These are phyloP conservation scores for Drosophila albomicans DNA, from an alignment of 1,140 invertebrate genomes.

Conservation along the genomic window DNA sequence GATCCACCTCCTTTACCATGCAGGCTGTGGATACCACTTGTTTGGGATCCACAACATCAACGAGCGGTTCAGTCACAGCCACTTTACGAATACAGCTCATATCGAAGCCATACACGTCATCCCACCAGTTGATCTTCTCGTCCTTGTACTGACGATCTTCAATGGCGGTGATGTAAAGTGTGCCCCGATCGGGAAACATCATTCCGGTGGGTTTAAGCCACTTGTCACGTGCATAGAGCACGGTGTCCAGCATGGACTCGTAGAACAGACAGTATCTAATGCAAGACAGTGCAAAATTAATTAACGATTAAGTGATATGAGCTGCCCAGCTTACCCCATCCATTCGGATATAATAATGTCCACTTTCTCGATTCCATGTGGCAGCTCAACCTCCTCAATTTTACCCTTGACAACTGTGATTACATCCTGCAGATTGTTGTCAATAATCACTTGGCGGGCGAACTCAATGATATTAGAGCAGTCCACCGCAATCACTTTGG, in stretches of 20 bases:
- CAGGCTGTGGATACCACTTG: slow-evolving; percentile 97
- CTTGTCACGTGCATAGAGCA: slow-evolving; percentile 96
- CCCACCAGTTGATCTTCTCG: slow-evolving; percentile 99
- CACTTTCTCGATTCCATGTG: slow-evolving; percentile 92
- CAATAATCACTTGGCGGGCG: slow-evolving; percentile 95
- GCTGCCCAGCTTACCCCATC: slow-evolving; percentile 93
- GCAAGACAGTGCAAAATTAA: background rate
- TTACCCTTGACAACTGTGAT: slow-evolving; percentile 98
- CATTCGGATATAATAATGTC: slow-evolving; percentile 99
- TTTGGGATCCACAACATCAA: slow-evolving; percentile 99
- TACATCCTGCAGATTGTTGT: slow-evolving; percentile 92
- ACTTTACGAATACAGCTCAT: slow-evolving; percentile 99
- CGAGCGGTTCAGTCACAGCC: slow-evolving; percentile 98
- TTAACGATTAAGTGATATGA: background rate
- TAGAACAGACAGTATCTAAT: slow-evolving; percentile 95
- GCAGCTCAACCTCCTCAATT: slow-evolving; percentile 92
- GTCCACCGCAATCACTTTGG: slow-evolving; percentile 97
- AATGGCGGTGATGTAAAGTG: slow-evolving; percentile 95
- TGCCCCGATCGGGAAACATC: slow-evolving; percentile 95
- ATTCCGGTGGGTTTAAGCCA: slow-evolving; percentile 94
- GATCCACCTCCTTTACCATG: slow-evolving; percentile 97
- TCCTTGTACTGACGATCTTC: slow-evolving; percentile 99
- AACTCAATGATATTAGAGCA: slow-evolving; percentile 99
- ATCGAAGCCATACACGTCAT: slow-evolving; percentile 99
- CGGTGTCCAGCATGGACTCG: slow-evolving; percentile 98